Conservation (phyloP, 2,888 invertebrate genomes). For the Coenonympha glycerion region DNA sequence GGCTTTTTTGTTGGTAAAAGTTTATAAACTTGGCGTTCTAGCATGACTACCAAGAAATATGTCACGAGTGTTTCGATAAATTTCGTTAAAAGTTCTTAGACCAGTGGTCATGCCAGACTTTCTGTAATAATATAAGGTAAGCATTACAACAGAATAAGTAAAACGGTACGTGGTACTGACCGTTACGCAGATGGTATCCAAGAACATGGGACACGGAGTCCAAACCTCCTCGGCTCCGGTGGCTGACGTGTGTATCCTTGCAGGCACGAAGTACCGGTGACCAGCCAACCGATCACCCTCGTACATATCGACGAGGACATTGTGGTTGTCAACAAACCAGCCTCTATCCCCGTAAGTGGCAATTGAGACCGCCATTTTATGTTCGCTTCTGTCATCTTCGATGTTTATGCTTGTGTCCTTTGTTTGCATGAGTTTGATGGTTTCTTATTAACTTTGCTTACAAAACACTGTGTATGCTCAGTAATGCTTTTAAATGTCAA, state of each 20-base stretch:
- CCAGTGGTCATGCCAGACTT: neutral
- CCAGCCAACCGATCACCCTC: constrained; percentile 96
- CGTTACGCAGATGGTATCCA: constrained; percentile 16
- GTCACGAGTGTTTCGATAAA: neutral
- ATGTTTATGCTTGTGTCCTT: constrained; percentile 32
- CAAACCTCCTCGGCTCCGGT: constrained; percentile 24
- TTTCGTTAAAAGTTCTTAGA: no score
- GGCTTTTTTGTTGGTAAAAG: no score
- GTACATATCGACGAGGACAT: constrained; percentile 99
- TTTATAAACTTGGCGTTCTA: no score
- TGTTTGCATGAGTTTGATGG: constrained; percentile 20
- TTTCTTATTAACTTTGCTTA: neutral
- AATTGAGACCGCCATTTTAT: constrained; percentile 85
- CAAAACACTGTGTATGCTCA: constrained; percentile 3
- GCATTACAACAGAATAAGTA: no score
- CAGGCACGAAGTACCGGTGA: constrained; percentile 99
- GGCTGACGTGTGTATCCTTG: constrained; percentile 73
- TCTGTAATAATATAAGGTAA: no score
- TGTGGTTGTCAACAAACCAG: constrained; percentile 99
- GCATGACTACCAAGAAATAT: neutral
- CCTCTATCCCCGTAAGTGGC: constrained; percentile 99
- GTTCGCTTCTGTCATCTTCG: constrained; percentile 84
- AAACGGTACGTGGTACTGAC: neutral
- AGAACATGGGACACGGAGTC: constrained; percentile 5
- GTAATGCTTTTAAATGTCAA: no score